Conservation (phyloP, 2,888 invertebrate genomes). For the Halictus quadricinctus region DNA sequence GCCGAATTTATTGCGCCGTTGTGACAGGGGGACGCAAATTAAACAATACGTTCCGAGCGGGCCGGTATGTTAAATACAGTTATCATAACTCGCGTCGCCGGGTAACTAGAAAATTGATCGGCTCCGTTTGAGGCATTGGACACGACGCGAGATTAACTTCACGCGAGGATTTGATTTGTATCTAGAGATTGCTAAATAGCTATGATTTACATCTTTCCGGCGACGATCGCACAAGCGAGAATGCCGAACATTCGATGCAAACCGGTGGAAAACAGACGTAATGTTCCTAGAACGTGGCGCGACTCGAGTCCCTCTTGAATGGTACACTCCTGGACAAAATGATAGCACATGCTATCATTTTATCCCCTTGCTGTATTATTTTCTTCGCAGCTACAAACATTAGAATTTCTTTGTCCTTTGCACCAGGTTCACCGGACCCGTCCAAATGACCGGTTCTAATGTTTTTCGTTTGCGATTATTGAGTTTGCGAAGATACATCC, state of each 20-base stretch:
- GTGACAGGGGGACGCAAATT: conserved; percentile 22
- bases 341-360: too few relatives aligned
- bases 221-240: conserved; percentile 19
- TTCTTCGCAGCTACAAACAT: too few relatives aligned
- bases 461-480: too few relatives aligned
- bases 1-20: conserved; percentile 8
- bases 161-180: conserved; percentile 35
- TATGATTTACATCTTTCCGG: conserved; percentile 37
- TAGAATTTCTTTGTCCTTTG: too few relatives aligned
- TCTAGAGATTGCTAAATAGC: conserved; percentile 31
- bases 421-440: too few relatives aligned
- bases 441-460: too few relatives aligned
- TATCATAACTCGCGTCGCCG: conserved; percentile 39
- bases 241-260: not conserved
- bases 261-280: not conserved
- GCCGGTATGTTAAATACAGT: conserved; percentile 42
- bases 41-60: conserved; percentile 29
- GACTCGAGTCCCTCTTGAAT: not conserved
- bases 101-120: conserved; percentile 46
- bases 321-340: too few relatives aligned
- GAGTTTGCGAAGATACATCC: too few relatives aligned
- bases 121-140: conserved; percentile 5
- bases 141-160: conserved; percentile 33
- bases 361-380: too few relatives aligned
- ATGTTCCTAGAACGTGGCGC: not conserved